Evolutionary conservation across 2,113 vertebrate genomes (phyloP), one percentile per base, ranked within the genome.

Genomic region (Clarias magur): DNA sequence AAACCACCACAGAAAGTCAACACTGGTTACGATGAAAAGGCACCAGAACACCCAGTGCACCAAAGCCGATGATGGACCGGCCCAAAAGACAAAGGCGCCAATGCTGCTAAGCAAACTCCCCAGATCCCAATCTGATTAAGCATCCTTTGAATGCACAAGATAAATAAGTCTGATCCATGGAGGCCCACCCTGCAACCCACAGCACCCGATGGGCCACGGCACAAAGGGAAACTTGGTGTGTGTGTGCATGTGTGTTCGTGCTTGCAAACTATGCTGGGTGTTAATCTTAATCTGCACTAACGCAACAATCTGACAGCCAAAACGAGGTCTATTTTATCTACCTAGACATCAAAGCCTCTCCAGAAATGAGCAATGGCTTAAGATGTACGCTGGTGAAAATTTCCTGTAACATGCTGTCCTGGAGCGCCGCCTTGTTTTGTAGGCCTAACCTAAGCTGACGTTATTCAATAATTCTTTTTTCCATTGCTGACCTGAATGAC

Each of bases 391-490:
- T 56, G 42, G 3, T 57, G 73, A 60, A 54, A 75, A 59, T 79
- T 70, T 78, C n/a, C 80, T 73, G 59, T 70, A 73, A 62, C 70
- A 88, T 81, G 68, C 76, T 82, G 63, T 82, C 87, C 27, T 19
- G 60, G 54, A 82, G 59, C 13, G 2, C 11, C 63, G 56, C 30
- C 75, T 54, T 82, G 67, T 81, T 89, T 38, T 68, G 67, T 82
- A 6, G 15, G 59, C 59, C 60, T 83, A 88, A 88, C 88, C 81
- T 80, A 65, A 15, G 21, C 57, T 82, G 86, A 84, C 87, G 48
- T 88, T 87, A 88, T 79, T 84, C 68, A 81, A 88, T 89, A 88
- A 88, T 86, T 90, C 79, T 11, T 83, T 83, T 83, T 85, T 85
- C 72, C 68, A 80, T 72, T 25, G 42, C 70, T 68, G 8, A 57